Evolutionary conservation across 2,888 invertebrate species (phyloP), one percentile per base, ranked within the genome.

Genomic region (Onchidella celtica): DNA sequence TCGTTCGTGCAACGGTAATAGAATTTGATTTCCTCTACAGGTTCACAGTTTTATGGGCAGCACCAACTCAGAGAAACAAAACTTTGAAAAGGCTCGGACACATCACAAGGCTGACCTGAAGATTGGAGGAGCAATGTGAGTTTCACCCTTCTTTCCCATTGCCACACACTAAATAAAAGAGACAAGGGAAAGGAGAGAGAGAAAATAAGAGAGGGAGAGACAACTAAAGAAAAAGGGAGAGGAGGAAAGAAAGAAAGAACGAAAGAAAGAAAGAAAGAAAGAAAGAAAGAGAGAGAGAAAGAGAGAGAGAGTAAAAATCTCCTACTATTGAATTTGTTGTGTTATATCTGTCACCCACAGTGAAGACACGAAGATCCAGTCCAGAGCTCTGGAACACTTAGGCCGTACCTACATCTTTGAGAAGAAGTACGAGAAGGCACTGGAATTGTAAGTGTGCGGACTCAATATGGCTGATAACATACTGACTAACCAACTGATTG

Each of bases 341-440:
- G n/a, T n/a, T n/a, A n/a, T n/a, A n/a, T n/a, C n/a, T n/a, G n/a
- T n/a, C n/a, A n/a, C n/a, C n/a, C n/a, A 24, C 81, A 88, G 89
- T 74, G 79, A 77, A 11, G 70, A 79, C 11, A 76, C 85, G 6
- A 90, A 91, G n/a, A 82, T 88, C 11, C 87, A 86, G 68, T 88
- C 88, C 24, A 85, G 93, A 72, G 92, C 93, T 11, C 84, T 92
- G 63, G 93, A 93, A 73, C 92, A 91, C 79, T 81, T 92, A 1
- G 93, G 93, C 2, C 85, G 91, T 72, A 90, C 91, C 3, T 89
- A 90, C 81, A 92, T 92, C 11, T 83, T 91, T 72, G 89, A 89
- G 86, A 89, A 89, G 47, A 87, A 91, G 38, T 92, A 89, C 84
- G 86, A 90, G 27, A 88, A 91, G 83, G 93, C 93, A 4, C 88